These are phyloP conservation scores for Aphodius sticticus DNA, from an alignment of 2,888 invertebrate species.

Conservation along the genomic window DNA sequence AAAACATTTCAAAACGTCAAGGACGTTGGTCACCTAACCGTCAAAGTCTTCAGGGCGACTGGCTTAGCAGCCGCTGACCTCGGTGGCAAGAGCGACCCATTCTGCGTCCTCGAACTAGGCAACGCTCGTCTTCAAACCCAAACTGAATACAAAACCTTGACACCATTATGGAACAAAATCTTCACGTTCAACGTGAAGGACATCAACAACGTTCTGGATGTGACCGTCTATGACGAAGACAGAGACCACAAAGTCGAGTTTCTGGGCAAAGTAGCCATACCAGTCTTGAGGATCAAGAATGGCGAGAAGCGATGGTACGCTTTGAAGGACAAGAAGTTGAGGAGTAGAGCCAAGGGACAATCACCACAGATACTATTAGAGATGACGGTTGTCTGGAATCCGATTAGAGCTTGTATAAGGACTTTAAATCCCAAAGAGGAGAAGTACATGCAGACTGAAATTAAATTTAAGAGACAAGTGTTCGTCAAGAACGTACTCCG, in stretches of 20 bases:
- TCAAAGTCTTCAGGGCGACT: constrained; percentile 87
- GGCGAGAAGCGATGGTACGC: constrained; percentile 96
- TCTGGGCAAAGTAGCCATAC: constrained; percentile 83
- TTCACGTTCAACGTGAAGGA: constrained; percentile 98
- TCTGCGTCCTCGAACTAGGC: constrained; percentile 94
- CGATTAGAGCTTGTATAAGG: constrained; percentile 88
- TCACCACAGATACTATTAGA: constrained; percentile 91
- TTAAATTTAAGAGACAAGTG: constrained; percentile 94
- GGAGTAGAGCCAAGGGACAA: constrained; percentile 89
- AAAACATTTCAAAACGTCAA: constrained; percentile 75
- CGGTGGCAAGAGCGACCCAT: constrained; percentile 98
- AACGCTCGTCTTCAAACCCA: constrained; percentile 96
- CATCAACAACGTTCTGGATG: constrained; percentile 91
- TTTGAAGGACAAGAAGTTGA: constrained; percentile 93
- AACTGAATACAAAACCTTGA: constrained; percentile 97
- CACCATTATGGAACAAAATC: constrained; percentile 98
- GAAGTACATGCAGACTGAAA: constrained; percentile 93
- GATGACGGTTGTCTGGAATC: constrained; percentile 92
- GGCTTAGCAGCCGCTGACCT: constrained; percentile 94
- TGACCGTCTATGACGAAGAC: constrained; percentile 98
- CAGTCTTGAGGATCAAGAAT: constrained; percentile 84
- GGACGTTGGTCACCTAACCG: constrained; percentile 93
- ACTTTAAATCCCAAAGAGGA: constrained; percentile 95
- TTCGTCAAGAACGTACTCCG: constrained; percentile 94
- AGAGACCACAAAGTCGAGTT: constrained; percentile 98